Conservation (phyloP, 1,140 invertebrate genomes). For the Magallana ariakensis region DNA sequence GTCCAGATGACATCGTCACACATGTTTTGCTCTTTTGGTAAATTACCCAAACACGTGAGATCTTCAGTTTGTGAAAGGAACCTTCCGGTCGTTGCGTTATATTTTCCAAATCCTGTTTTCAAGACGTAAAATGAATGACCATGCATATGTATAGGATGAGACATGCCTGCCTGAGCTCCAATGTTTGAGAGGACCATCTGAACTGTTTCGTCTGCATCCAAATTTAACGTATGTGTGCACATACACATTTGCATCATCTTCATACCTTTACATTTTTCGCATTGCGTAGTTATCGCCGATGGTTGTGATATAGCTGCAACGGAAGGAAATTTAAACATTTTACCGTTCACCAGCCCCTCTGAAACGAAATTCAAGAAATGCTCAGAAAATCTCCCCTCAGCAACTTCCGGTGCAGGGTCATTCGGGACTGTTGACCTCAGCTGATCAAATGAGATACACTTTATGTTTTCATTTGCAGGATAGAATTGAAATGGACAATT, state of each 20-base stretch:
- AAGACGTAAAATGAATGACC: constrained; percentile 32
- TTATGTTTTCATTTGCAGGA: constrained; percentile 47
- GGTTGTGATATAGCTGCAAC: constrained; percentile 65
- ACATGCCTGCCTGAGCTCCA: neutral
- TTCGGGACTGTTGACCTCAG: constrained; percentile 39
- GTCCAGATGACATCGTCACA: constrained; percentile 71
- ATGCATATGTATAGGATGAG: constrained; percentile 37
- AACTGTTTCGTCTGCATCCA: neutral
- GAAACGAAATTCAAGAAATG: constrained; percentile 69
- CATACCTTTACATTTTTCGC: constrained; percentile 51
- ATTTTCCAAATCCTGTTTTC: constrained; percentile 22
- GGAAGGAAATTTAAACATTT: constrained; percentile 59
- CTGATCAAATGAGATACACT: constrained; percentile 55
- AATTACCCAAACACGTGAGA: constrained; percentile 50
- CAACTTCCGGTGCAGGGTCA: constrained; percentile 31
- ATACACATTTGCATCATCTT: neutral
- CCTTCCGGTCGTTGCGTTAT: constrained; percentile 9
- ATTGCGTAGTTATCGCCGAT: constrained; percentile 52
- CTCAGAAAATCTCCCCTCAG: constrained; percentile 46
- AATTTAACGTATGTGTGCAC: neutral
- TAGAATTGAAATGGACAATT: constrained; percentile 65
- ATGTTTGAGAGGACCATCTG: neutral
- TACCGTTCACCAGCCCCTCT: constrained; percentile 69
- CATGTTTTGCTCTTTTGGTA: constrained; percentile 37
- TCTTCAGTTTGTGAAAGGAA: constrained; percentile 1